Evolutionary conservation across 2,888 invertebrate genomes (phyloP).

Genomic region (Chalcis sispes): DNA sequence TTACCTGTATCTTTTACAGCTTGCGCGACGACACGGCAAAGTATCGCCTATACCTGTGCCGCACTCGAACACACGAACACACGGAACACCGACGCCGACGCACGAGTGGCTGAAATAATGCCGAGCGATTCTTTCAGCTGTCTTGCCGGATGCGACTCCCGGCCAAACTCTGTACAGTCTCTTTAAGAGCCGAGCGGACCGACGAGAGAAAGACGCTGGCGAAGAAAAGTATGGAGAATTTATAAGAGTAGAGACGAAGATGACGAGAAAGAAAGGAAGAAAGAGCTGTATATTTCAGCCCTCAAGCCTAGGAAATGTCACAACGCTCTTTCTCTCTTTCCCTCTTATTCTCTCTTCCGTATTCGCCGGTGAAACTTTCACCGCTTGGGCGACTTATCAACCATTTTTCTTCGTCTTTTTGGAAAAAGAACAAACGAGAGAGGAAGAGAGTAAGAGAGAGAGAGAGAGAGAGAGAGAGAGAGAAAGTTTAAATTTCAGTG

Average conservation of each 20-base stretch:
- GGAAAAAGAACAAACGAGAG: too few relatives aligned
- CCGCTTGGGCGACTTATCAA: slow-evolving; percentile 32
- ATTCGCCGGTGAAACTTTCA: slow-evolving; percentile 19
- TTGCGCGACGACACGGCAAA: too few relatives aligned
- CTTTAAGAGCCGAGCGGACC: not conserved
- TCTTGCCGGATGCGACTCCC: not conserved
- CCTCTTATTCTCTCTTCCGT: slow-evolving; percentile 1
- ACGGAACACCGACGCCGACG: too few relatives aligned
- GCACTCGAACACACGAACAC: too few relatives aligned
- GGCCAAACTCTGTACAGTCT: not conserved
- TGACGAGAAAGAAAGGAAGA: slow-evolving; percentile 14
- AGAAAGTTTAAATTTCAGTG: slow-evolving; percentile 39
- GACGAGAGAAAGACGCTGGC: not conserved
- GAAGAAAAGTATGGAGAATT: slow-evolving; percentile 21
- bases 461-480: slow-evolving; percentile 18
- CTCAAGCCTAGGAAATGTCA: slow-evolving; percentile 14
- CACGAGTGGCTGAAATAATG: slow-evolving; percentile 31
- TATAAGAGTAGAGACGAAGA: not conserved
- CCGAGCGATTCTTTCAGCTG: slow-evolving; percentile 32
- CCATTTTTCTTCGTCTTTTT: slow-evolving; percentile 4
- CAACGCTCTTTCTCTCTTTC: too few relatives aligned
- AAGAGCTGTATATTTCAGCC: slow-evolving; percentile 31
- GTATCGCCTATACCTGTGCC: too few relatives aligned
- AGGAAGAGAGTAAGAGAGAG: too few relatives aligned
- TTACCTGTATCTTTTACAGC: too few relatives aligned